Percentiles rank a stretch among this genome's conserved stretches.
These are phyloP conservation scores for Halictus quadricinctus DNA, from an alignment of 2,888 invertebrate genomes.

Conservation along the genomic window DNA sequence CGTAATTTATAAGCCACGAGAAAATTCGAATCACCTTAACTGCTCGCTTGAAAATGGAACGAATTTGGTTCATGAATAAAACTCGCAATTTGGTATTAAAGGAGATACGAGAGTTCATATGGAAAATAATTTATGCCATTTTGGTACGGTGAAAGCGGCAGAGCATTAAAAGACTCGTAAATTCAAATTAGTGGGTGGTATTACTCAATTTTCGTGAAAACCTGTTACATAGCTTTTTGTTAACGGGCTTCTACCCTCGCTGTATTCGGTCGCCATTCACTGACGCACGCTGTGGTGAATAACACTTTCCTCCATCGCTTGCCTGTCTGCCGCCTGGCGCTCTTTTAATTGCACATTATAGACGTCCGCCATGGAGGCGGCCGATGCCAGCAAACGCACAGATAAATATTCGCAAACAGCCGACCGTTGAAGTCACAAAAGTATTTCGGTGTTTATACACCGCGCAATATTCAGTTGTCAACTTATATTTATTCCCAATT, in stretches of 20 bases:
- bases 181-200: constrained; percentile 76
- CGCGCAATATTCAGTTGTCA: background rate
- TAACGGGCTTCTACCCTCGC: constrained; percentile 67
- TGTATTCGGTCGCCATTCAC: constrained; percentile 57
- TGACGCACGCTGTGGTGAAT: constrained; percentile 44
- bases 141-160: constrained; percentile 61
- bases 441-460: constrained; percentile 32
- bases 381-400: constrained; percentile 63
- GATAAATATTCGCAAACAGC: constrained; percentile 80
- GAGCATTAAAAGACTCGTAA: constrained; percentile 76
- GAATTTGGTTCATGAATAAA: constrained; percentile 12
- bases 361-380: constrained; percentile 64
- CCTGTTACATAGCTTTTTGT: constrained; percentile 81
- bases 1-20: background rate
- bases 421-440: constrained; percentile 49
- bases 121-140: constrained; percentile 60
- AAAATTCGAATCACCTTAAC: constrained; percentile 1
- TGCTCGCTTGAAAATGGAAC: constrained; percentile 1
- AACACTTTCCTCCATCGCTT: constrained; percentile 58
- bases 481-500: constrained; percentile 7
- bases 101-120: background rate
- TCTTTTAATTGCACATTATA: constrained; percentile 80
- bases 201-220: constrained; percentile 77
- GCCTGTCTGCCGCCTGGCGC: constrained; percentile 57
- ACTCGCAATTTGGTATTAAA: constrained; percentile 30